Percentiles rank a stretch among this genome's conserved stretches.
These are phyloP conservation scores for Tenualosa thibaudeaui DNA, from an alignment of 2,797 vertebrate genomes.

Conservation along the genomic window DNA sequence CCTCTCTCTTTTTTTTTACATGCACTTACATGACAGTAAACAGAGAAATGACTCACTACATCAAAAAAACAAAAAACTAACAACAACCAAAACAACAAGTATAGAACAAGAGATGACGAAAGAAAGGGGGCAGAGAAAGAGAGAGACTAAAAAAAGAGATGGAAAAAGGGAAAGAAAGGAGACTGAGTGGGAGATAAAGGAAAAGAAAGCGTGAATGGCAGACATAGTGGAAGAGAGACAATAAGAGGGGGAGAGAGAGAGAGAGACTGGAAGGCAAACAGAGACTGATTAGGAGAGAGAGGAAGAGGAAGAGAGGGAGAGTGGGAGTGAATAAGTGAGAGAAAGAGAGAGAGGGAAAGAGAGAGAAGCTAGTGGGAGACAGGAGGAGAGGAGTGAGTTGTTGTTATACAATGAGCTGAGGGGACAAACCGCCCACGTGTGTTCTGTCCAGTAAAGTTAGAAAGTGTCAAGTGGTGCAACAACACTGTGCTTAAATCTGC, in stretches of 20 bases:
- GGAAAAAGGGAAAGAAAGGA: background rate
- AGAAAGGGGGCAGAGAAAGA: background rate
- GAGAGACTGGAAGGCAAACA: background rate
- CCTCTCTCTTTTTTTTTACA: constrained; percentile 52
- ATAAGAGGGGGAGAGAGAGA: background rate
- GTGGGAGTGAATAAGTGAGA: background rate
- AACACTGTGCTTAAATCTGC: background rate
- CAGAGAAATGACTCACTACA: constrained; percentile 39
- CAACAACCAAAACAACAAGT: background rate
- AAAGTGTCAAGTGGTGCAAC: constrained; percentile 20
- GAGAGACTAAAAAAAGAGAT: background rate
- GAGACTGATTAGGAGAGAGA: constrained; percentile 3
- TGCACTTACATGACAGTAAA: constrained; percentile 51
- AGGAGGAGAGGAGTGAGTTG: constrained; percentile 20
- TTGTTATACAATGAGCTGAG: background rate
- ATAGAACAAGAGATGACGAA: background rate
- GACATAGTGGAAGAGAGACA: constrained; percentile 22
- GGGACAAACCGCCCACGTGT: constrained; percentile 25
- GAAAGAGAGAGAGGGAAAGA: background rate
- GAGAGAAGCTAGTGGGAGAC: constrained; percentile 46
- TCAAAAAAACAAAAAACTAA: background rate
- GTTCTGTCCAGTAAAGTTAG: constrained; percentile 18
- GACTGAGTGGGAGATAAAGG: background rate
- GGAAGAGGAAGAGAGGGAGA: background rate
- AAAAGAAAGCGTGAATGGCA: constrained; percentile 42